Evolutionary conservation across 2,888 invertebrate species (phyloP).

Genomic region (Troides helena): DNA sequence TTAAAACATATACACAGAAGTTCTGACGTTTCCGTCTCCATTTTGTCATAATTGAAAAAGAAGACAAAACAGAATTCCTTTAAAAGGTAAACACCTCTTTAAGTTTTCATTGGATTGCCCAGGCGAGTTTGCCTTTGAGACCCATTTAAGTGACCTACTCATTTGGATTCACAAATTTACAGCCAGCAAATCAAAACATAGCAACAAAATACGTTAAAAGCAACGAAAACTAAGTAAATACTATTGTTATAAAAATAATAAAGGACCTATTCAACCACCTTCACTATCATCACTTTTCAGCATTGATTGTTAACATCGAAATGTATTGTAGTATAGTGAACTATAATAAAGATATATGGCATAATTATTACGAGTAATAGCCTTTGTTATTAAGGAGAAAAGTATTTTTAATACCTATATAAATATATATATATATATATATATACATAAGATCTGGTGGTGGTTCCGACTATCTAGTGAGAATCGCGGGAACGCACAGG

Average conservation of each 20-base stretch:
- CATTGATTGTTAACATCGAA: too few relatives aligned
- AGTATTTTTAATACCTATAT: too few relatives aligned
- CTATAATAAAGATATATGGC: too few relatives aligned
- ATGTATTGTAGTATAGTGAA: too few relatives aligned
- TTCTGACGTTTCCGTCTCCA: background rate
- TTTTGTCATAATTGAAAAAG: background rate
- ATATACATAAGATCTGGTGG: too few relatives aligned
- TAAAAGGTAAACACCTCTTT: background rate
- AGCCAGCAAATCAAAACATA: background rate
- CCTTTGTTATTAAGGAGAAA: too few relatives aligned
- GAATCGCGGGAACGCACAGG: too few relatives aligned
- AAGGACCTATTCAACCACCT: too few relatives aligned
- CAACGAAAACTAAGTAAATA: background rate
- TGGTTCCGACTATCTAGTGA: too few relatives aligned
- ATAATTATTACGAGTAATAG: too few relatives aligned
- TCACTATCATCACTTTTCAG: too few relatives aligned
- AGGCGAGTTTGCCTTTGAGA: background rate
- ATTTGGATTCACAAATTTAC: background rate
- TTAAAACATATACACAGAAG: background rate
- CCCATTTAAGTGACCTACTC: background rate
- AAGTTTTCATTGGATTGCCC: background rate
- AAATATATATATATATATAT: too few relatives aligned
- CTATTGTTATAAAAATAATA: background rate
- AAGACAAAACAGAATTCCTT: background rate
- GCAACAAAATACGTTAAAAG: background rate